These are phyloP conservation scores for Menidia menidia DNA, from an alignment of 2,797 vertebrate genomes.

Conservation along the genomic window DNA sequence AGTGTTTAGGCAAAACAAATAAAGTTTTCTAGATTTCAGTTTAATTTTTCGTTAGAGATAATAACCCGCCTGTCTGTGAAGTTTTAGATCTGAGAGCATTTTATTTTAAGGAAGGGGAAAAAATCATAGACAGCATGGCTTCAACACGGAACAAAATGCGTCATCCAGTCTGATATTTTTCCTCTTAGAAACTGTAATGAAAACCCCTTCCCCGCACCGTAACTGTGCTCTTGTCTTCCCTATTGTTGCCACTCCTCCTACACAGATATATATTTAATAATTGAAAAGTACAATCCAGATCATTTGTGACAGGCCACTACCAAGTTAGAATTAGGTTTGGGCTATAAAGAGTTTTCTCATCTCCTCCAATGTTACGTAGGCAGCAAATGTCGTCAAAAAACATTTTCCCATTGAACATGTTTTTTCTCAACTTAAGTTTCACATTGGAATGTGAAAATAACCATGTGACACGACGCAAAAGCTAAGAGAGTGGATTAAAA, in stretches of 20 bases:
- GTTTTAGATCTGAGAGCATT: conserved; percentile 33
- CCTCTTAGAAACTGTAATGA: conserved; percentile 11
- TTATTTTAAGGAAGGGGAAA: conserved; percentile 23
- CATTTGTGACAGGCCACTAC: conserved; percentile 50
- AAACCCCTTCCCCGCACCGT: conserved; percentile 13
- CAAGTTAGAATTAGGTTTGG: conserved; percentile 33
- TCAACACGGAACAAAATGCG: conserved; percentile 7
- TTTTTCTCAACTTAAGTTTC: conserved; percentile 31
- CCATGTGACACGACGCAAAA: background rate
- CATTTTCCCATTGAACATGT: conserved; percentile 23
- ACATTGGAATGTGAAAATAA: conserved; percentile 40
- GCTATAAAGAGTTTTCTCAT: conserved; percentile 36
- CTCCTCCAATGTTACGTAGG: conserved; percentile 31
- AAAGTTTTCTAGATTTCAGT: conserved; percentile 35
- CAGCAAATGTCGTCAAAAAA: conserved; percentile 34
- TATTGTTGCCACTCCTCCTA: conserved; percentile 47
- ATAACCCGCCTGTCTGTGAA: conserved; percentile 34
- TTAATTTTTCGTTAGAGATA: conserved; percentile 21
- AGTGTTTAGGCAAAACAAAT: conserved; percentile 30
- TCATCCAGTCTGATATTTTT: conserved; percentile 8
- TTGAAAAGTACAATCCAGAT: conserved; percentile 38
- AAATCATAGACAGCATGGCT: conserved; percentile 23
- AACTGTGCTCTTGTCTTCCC: conserved; percentile 27
- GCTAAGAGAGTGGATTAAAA: conserved; percentile 39
- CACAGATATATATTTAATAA: conserved; percentile 23